A percentile compares a stretch with the other conserved stretches of the same genome.
phyloP scores from a whole-genome alignment of 2,888 invertebrate species.

The Synanthedon myopaeformis region DNA sequence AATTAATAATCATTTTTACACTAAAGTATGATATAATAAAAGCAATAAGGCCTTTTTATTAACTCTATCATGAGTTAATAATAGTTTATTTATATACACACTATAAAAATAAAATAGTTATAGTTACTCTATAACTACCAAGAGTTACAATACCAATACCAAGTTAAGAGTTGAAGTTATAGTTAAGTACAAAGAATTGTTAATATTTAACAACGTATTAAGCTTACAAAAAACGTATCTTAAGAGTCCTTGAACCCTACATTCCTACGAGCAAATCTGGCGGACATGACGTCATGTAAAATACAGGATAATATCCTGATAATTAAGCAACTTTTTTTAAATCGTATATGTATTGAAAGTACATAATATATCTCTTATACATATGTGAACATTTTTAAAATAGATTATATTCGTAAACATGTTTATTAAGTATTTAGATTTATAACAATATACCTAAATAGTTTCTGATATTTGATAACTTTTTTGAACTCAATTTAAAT shows the following conservation, averaged over 20 bases:
- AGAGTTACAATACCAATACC: too few species aligned
- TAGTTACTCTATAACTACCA: too few species aligned
- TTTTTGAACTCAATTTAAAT: neutral
- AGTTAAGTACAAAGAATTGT: too few species aligned
- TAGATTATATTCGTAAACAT: neutral
- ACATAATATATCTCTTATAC: neutral
- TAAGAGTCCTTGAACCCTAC: slow-evolving; percentile 3
- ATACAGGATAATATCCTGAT: neutral
- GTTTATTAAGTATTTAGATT: neutral
- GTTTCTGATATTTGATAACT: neutral
- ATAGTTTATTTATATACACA: too few species aligned
- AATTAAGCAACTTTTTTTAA: neutral
- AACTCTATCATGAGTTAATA: too few species aligned
- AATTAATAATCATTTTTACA: too few species aligned
- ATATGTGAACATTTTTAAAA: neutral
- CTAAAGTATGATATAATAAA: too few species aligned
- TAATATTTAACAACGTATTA: neutral
- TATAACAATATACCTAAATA: neutral
- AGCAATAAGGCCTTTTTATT: too few species aligned
- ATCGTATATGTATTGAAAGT: neutral
- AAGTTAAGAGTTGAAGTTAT: too few species aligned
- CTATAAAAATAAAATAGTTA: too few species aligned
- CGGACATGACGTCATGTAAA: slow-evolving; percentile 5
- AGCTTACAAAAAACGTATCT: neutral
- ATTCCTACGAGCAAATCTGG: slow-evolving; percentile 1